A percentile compares a stretch with the other conserved stretches of the same genome.
Evolutionary conservation across 2,113 vertebrate species (phyloP).

Genomic region (Otus sunia): DNA sequence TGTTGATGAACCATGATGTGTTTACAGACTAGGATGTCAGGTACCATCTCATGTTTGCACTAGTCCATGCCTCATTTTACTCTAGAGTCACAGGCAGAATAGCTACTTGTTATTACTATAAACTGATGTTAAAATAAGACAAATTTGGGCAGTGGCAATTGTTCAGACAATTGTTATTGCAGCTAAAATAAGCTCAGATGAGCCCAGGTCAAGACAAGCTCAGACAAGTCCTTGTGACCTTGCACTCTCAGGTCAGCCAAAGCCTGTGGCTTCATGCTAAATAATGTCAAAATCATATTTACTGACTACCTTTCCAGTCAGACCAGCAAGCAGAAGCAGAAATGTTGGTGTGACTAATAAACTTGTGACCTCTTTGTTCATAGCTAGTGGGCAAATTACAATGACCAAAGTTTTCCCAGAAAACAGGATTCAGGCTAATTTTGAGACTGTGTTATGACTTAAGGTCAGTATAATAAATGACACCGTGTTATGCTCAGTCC

Average conservation of each 20-base stretch:
- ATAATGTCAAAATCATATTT: not conserved
- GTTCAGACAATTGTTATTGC: not conserved
- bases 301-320: not conserved
- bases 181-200: not conserved
- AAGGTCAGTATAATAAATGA: not conserved
- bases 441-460: not conserved
- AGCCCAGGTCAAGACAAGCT: not conserved
- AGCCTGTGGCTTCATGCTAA: not conserved
- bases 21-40: not conserved
- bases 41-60: not conserved
- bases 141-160: not conserved
- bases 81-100: not conserved
- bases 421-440: not conserved
- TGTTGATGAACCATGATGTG: accelerated
- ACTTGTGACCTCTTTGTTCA: not conserved
- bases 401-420: not conserved
- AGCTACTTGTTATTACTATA: not conserved
- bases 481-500: not conserved
- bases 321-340: not conserved
- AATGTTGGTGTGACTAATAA: not conserved
- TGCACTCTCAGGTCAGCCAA: not conserved
- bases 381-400: not conserved
- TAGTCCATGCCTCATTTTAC: not conserved
- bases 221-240: not conserved
- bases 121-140: not conserved